Evolutionary conservation across 2,888 invertebrate species (phyloP).

Genomic region (Pachycephus smyrnensis): DNA sequence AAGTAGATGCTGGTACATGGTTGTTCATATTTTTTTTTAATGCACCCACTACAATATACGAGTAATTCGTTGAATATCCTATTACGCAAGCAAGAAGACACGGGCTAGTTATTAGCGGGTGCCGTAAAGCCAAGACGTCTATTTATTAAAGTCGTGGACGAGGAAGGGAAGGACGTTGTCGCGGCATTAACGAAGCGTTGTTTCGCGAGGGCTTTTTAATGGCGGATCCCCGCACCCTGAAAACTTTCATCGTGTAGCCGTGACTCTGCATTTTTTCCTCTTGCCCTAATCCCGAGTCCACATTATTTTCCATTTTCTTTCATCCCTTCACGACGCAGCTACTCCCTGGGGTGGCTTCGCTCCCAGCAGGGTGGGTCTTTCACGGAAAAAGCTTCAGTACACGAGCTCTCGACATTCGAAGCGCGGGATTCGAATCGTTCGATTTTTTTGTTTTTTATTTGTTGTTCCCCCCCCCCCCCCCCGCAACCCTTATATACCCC

Average conservation of each 20-base stretch:
- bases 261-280: constrained; percentile 46
- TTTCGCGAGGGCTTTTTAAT: constrained; percentile 53
- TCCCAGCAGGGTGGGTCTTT: constrained; percentile 1
- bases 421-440: constrained; percentile 5
- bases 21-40: not conserved
- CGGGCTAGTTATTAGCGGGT: not conserved
- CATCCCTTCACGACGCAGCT: constrained; percentile 9
- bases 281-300: constrained; percentile 14
- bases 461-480: constrained; percentile 16
- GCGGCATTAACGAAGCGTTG: constrained; percentile 53
- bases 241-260: constrained; percentile 48
- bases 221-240: constrained; percentile 39
- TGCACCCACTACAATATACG: not conserved
- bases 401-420: not conserved
- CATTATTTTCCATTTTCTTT: constrained; percentile 46
- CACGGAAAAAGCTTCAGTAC: not conserved
- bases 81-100: not conserved
- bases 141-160: not conserved
- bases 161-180: not conserved
- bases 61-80: not conserved
- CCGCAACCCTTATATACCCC: constrained; percentile 2
- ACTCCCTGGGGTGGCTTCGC: not conserved
- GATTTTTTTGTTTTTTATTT: constrained; percentile 16
- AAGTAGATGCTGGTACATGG: not conserved
- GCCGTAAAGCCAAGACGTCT: not conserved